phyloP scores from a whole-genome alignment of 1,140 invertebrate species.

The Trichonephila clavipes region DNA sequence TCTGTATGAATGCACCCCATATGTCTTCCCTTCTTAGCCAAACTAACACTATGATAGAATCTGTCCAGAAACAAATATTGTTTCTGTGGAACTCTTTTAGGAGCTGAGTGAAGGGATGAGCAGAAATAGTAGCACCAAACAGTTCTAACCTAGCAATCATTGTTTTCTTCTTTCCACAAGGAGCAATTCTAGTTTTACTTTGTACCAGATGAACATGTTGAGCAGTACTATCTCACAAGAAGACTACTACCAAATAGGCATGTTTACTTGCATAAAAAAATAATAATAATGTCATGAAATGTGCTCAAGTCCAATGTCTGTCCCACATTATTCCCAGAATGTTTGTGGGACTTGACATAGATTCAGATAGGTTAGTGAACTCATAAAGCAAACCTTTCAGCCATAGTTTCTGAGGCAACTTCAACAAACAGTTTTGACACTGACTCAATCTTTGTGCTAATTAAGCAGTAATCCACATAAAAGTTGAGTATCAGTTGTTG shows the following conservation, averaged over 20 bases:
- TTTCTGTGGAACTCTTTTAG: too few species aligned
- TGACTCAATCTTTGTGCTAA: slow-evolving; percentile 2
- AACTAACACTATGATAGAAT: slow-evolving; percentile 32
- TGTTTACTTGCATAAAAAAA: slow-evolving; percentile 35
- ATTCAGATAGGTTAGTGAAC: neutral
- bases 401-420: slow-evolving; percentile 47
- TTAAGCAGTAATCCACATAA: slow-evolving; percentile 42
- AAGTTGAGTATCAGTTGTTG: slow-evolving; percentile 12
- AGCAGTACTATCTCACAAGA: slow-evolving; percentile 13
- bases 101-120: too few species aligned
- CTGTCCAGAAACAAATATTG: slow-evolving; percentile 33
- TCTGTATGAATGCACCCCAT: slow-evolving; percentile 2
- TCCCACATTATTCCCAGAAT: slow-evolving; percentile 29
- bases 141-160: slow-evolving; percentile 34
- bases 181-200: slow-evolving; percentile 60
- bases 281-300: slow-evolving; percentile 41
- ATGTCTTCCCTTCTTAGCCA: slow-evolving; percentile 16
- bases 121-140: slow-evolving; percentile 46
- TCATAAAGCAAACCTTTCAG: slow-evolving; percentile 43
- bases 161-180: slow-evolving; percentile 15
- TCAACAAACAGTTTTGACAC: neutral
- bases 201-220: slow-evolving; percentile 59
- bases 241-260: neutral
- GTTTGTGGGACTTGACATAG: neutral
- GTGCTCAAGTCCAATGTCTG: neutral